Evolutionary conservation across 2,113 vertebrate species (phyloP).

Genomic region (Microcebus lehilahytsara): DNA sequence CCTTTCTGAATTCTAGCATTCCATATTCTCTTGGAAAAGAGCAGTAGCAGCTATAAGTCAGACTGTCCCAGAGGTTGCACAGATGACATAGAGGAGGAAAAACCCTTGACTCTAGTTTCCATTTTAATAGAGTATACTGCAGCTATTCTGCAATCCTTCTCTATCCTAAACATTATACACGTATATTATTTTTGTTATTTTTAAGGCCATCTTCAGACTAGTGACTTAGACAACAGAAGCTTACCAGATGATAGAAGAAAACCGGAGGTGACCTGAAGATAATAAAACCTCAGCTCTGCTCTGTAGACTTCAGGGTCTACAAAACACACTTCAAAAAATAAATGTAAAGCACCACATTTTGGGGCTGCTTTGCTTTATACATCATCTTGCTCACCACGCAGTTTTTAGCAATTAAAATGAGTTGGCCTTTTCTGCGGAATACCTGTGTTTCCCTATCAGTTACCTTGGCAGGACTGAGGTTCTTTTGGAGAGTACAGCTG

Average conservation of each 20-base stretch:
- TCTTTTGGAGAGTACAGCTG: not conserved
- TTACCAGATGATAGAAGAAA: not conserved
- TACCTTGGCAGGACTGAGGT: not conserved
- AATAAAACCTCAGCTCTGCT: not conserved
- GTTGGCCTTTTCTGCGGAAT: slow-evolving; percentile 7
- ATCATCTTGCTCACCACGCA: not conserved
- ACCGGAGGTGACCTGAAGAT: not conserved
- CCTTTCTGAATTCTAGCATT: not conserved
- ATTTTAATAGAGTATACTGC: not conserved
- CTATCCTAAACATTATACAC: not conserved
- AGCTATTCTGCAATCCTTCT: not conserved
- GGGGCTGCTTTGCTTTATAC: not conserved
- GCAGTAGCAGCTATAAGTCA: not conserved
- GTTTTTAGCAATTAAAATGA: not conserved
- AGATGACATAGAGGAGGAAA: not conserved
- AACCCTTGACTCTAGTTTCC: not conserved
- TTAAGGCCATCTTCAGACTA: not conserved
- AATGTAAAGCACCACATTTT: not conserved
- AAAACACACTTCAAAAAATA: not conserved
- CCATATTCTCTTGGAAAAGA: not conserved
- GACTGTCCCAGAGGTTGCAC: not conserved
- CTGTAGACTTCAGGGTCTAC: not conserved
- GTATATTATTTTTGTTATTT: not conserved
- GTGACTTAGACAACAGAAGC: not conserved
- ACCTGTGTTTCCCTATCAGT: not conserved